Percentiles rank a stretch among this genome's conserved stretches.
Evolutionary conservation across 1,140 invertebrate genomes (phyloP).

Genomic region (Drosophila auraria): DNA sequence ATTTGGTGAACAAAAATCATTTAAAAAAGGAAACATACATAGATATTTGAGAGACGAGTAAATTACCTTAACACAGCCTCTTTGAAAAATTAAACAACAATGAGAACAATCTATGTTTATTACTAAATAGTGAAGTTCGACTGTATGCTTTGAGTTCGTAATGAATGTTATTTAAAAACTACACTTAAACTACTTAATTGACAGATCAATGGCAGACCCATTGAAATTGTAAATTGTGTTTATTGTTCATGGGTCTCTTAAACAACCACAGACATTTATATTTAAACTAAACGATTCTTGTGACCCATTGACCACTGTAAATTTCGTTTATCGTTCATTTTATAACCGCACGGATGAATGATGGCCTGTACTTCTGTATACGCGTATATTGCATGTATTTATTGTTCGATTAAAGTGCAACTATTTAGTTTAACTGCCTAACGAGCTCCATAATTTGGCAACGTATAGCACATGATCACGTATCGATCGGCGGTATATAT

Average conservation of each 20-base stretch:
- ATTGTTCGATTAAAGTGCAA: conserved; percentile 81
- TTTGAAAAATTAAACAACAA: background rate
- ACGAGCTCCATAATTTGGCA: conserved; percentile 30
- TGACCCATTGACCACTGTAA: conserved; percentile 55
- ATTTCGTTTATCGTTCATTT: conserved; percentile 63
- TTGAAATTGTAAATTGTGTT: conserved; percentile 18
- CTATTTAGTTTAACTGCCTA: conserved; percentile 75
- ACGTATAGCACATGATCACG: conserved; percentile 12
- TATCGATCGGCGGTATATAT: conserved; percentile 38
- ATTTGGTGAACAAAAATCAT: background rate
- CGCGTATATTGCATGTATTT: conserved; percentile 77
- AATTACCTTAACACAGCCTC: no score
- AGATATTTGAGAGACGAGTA: no score
- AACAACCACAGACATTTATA: conserved; percentile 10
- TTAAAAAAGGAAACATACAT: background rate
- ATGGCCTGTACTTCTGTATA: conserved; percentile 58
- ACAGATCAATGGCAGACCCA: background rate
- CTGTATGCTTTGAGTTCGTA: conserved; percentile 16
- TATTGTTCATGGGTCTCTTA: conserved; percentile 5
- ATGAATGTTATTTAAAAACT: conserved; percentile 11
- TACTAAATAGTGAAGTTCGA: conserved; percentile 8
- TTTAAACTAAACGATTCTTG: conserved; percentile 32
- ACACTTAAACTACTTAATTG: conserved; percentile 15
- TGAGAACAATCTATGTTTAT: background rate
- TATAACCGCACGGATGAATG: conserved; percentile 36